Evolutionary conservation across 2,797 vertebrate genomes (phyloP).

Genomic region (Nyctalus aviator): DNA sequence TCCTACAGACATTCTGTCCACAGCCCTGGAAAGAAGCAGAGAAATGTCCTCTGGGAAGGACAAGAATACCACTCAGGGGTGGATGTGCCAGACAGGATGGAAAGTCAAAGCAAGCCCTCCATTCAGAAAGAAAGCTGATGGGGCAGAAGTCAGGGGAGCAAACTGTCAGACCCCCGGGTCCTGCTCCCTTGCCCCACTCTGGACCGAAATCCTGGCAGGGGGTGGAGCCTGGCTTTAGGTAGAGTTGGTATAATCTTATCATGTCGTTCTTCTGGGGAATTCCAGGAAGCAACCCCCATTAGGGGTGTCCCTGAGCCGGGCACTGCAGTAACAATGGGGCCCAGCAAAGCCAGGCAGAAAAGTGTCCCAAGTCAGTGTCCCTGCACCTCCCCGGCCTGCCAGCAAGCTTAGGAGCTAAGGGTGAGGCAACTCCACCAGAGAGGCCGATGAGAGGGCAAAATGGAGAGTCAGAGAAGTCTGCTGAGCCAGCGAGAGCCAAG

Average conservation of each 20-base stretch:
- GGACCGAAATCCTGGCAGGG: background rate
- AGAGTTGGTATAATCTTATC: background rate
- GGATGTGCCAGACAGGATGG: background rate
- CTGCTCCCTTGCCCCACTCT: background rate
- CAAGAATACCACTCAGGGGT: background rate
- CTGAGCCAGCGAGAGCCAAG: background rate
- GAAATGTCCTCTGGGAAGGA: background rate
- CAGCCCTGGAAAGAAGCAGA: background rate
- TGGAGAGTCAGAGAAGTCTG: background rate
- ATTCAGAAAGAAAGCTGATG: background rate
- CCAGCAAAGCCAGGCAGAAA: background rate
- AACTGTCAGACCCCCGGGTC: background rate
- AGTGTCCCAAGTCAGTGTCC: background rate
- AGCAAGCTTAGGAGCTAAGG: background rate
- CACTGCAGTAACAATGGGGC: background rate
- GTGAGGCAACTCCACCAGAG: background rate
- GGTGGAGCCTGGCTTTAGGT: background rate
- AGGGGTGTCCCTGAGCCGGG: background rate
- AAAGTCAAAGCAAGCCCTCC: background rate
- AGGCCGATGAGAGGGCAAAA: background rate
- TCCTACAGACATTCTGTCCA: background rate
- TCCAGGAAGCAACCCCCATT: background rate
- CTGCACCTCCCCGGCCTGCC: background rate
- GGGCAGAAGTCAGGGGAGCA: background rate
- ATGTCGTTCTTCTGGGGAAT: background rate